Conservation (phyloP, 2,888 invertebrate genomes). For the Hirtodrosophila trivittata region DNA sequence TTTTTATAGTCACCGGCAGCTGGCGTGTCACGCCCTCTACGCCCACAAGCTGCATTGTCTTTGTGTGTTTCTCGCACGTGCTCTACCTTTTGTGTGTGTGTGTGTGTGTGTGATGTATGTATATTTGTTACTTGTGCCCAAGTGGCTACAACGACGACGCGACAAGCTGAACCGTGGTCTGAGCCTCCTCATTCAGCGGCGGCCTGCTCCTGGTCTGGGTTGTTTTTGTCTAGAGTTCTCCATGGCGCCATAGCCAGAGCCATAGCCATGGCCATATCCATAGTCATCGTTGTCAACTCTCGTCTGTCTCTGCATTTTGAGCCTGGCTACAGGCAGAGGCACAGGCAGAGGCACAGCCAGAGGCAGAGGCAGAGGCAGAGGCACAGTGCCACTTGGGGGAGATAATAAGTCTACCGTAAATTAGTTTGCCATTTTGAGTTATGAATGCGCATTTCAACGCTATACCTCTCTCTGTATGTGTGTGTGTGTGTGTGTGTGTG, state of each 20-base stretch:
- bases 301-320: slow-evolving; percentile 27
- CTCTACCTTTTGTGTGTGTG: slow-evolving; percentile 8
- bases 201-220: slow-evolving; percentile 12
- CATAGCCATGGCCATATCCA: too few relatives aligned
- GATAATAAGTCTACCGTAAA: slow-evolving; percentile 78
- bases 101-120: slow-evolving; percentile 58
- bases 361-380: too few relatives aligned
- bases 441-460: slow-evolving; percentile 76
- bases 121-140: slow-evolving; percentile 60
- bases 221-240: slow-evolving; percentile 53
- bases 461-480: slow-evolving; percentile 1
- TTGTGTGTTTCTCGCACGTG: slow-evolving; percentile 53
- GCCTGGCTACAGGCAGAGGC: too few relatives aligned
- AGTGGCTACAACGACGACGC: slow-evolving; percentile 50
- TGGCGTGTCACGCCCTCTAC: slow-evolving; percentile 27
- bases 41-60: slow-evolving; percentile 54
- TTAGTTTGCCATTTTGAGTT: slow-evolving; percentile 80
- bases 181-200: too few relatives aligned
- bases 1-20: slow-evolving; percentile 56
- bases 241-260: slow-evolving; percentile 48
- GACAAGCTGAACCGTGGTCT: slow-evolving; percentile 9
- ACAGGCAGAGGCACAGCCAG: too few relatives aligned
- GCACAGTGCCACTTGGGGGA: slow-evolving; percentile 65
- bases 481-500: slow-evolving; percentile 6
- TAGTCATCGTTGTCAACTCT: slow-evolving; percentile 42